phyloP scores from a whole-genome alignment of 2,113 vertebrate genomes.

The Ophiodon elongatus region DNA sequence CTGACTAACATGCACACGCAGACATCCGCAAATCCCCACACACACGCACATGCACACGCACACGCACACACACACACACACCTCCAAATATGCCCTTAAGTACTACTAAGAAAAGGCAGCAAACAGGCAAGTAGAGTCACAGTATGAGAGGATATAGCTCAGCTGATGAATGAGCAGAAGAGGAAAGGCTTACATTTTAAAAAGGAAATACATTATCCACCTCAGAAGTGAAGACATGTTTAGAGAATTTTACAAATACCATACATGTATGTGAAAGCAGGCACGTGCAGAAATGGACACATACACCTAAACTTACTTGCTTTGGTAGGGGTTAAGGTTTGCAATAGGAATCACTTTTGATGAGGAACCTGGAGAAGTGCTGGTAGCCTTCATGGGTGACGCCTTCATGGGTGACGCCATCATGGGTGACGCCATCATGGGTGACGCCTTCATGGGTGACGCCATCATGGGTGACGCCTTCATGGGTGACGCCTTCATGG shows the following conservation, averaged over 20 bases:
- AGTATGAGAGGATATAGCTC: constrained; percentile 45
- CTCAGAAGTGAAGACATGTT: not conserved
- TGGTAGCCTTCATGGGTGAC: constrained; percentile 38
- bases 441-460: not conserved
- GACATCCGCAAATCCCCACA: constrained; percentile 36
- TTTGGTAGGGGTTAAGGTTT: constrained; percentile 90
- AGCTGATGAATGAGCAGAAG: constrained; percentile 42
- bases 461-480: not conserved
- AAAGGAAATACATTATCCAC: not conserved
- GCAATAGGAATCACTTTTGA: constrained; percentile 87
- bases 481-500: constrained; percentile 12
- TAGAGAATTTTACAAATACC: not conserved
- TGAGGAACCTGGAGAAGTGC: constrained; percentile 77
- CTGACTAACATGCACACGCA: constrained; percentile 32
- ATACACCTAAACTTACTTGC: constrained; percentile 79
- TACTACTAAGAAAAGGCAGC: constrained; percentile 43
- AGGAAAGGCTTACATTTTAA: not conserved
- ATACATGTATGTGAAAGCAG: not conserved
- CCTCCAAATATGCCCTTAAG: constrained; percentile 54
- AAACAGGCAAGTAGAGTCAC: constrained; percentile 32
- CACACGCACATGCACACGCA: constrained; percentile 20
- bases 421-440: constrained; percentile 20
- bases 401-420: constrained; percentile 10
- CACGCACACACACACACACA: not conserved
- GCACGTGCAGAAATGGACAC: not conserved